Conservation (phyloP, 2,888 invertebrate genomes). For the Spodoptera picta region DNA sequence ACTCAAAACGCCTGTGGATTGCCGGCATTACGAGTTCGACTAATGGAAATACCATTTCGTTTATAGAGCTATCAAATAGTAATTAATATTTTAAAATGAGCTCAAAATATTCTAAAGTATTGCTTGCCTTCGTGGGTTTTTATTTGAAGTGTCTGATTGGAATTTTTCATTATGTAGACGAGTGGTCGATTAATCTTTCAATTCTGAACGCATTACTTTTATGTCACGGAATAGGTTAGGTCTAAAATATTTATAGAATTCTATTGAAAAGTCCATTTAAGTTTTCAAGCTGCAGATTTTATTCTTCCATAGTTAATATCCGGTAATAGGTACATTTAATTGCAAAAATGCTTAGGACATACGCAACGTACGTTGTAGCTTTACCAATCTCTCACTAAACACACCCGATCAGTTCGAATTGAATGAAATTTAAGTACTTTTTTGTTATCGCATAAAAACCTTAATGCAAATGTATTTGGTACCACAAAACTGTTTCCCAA, state of each 20-base stretch:
- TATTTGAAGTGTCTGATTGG: conserved; percentile 14
- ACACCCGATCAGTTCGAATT: conserved; percentile 1
- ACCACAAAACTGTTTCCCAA: conserved; percentile 20
- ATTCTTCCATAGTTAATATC: no score
- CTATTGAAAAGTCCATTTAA: no score
- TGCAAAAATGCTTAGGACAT: no score
- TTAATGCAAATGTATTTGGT: conserved; percentile 10
- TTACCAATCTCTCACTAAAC: not conserved
- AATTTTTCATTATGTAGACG: not conserved
- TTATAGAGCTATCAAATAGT: conserved; percentile 26
- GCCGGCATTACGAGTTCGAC: conserved; percentile 28
- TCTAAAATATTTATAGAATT: no score
- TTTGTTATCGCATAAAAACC: conserved; percentile 7
- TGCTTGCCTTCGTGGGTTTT: no score
- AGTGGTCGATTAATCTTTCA: no score
- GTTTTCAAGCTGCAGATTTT: no score
- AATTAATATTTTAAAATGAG: conserved; percentile 18
- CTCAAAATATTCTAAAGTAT: not conserved
- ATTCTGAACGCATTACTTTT: no score
- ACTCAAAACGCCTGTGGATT: conserved; percentile 34
- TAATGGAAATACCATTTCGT: conserved; percentile 23
- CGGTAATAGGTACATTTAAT: no score
- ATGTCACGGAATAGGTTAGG: no score
- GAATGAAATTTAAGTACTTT: not conserved
- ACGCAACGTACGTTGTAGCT: no score